Conservation (phyloP, 2,113 vertebrate species). For the Solea solea region DNA sequence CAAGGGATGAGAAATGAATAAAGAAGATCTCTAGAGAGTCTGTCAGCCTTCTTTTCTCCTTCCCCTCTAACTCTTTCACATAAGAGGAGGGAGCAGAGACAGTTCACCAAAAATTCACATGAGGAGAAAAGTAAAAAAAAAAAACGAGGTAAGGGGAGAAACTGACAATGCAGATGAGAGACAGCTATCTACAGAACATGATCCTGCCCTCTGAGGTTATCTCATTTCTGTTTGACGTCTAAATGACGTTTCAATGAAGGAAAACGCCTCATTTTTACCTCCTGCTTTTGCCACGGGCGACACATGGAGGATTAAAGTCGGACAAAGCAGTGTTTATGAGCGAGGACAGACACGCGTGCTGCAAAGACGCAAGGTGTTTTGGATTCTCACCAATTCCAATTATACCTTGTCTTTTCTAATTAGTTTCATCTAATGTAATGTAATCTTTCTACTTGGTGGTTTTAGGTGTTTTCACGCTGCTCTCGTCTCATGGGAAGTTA, state of each 20-base stretch:
- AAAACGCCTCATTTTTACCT: slow-evolving; percentile 44
- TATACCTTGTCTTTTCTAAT: slow-evolving; percentile 14
- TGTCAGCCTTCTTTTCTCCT: slow-evolving; percentile 22
- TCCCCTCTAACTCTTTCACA: neutral
- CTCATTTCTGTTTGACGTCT: slow-evolving; percentile 16
- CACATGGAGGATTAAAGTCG: slow-evolving; percentile 44
- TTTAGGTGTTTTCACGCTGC: neutral
- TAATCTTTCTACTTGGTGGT: neutral
- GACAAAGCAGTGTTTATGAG: slow-evolving; percentile 23
- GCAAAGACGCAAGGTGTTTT: neutral
- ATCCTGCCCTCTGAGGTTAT: slow-evolving; percentile 46
- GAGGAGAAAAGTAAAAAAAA: slow-evolving; percentile 23
- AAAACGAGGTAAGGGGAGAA: slow-evolving; percentile 25
- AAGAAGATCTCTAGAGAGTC: slow-evolving; percentile 20
- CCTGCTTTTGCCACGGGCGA: slow-evolving; percentile 23
- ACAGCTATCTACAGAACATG: slow-evolving; percentile 20
- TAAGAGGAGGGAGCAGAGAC: slow-evolving; percentile 28
- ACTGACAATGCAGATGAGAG: slow-evolving; percentile 43
- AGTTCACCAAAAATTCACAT: slow-evolving; percentile 78
- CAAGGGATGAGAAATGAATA: slow-evolving; percentile 32
- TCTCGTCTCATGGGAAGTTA: neutral
- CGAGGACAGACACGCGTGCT: neutral
- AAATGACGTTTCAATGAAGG: neutral
- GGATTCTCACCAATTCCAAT: slow-evolving; percentile 8
- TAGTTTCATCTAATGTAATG: neutral